Evolutionary conservation across 1,140 invertebrate genomes (phyloP).

Genomic region (Panonychus citri): DNA sequence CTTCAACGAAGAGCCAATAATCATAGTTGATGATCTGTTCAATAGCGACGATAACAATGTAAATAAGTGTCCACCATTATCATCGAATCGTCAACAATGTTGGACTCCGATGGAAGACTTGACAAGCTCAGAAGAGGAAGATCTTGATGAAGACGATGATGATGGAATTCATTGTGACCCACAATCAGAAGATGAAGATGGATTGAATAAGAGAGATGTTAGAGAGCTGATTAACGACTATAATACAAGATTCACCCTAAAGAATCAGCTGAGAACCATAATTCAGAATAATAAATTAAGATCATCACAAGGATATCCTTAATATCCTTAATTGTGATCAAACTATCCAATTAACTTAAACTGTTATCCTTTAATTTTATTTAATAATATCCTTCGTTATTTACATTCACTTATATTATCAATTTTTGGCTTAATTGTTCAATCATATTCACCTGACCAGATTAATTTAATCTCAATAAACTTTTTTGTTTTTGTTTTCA

Average conservation of each 20-base stretch:
- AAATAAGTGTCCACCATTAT: not conserved
- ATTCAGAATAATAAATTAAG: slow-evolving; percentile 1
- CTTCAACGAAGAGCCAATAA: not conserved
- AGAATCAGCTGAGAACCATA: slow-evolving; percentile 6
- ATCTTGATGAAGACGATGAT: not conserved
- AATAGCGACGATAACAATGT: not conserved
- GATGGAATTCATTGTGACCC: slow-evolving; percentile 1
- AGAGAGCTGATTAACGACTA: not conserved
- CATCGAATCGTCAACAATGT: not conserved
- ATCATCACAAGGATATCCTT: not conserved
- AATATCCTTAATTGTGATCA: no score
- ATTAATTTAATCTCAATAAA: no score
- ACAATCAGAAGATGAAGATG: not conserved
- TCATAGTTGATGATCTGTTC: slow-evolving; percentile 2
- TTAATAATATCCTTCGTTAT: no score
- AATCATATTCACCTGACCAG: no score
- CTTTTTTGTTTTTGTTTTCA: no score
- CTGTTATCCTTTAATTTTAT: no score
- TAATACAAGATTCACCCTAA: slow-evolving; percentile 3
- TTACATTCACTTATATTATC: no score
- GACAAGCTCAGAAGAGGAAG: not conserved
- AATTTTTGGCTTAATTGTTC: no score
- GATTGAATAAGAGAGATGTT: not conserved
- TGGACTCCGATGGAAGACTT: slow-evolving; percentile 6
- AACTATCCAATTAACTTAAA: no score